A percentile compares a stretch with the other conserved stretches of the same genome.
Conservation (phyloP, 2,888 invertebrate species). For the Parelbella ahira region DNA sequence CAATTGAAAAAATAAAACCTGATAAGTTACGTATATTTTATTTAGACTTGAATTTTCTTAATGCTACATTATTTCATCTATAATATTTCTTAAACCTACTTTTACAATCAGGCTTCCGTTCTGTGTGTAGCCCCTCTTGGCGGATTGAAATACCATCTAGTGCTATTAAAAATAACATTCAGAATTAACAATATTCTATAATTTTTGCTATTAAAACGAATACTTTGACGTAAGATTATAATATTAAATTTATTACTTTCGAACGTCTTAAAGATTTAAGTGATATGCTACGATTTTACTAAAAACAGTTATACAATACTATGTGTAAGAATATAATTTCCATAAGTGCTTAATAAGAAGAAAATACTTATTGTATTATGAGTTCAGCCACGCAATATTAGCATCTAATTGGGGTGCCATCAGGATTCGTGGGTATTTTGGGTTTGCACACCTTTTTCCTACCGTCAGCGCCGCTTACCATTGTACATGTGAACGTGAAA, state of each 20-base stretch:
- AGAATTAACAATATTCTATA: not conserved
- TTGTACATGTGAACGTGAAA: constrained; percentile 91
- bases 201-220: not conserved
- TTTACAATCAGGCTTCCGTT: constrained; percentile 19
- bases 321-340: constrained; percentile 6
- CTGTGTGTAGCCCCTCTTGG: constrained; percentile 2
- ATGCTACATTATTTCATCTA: too few species aligned
- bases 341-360: too few species aligned
- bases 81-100: constrained; percentile 10
- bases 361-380: too few species aligned
- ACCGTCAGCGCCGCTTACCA: constrained; percentile 88
- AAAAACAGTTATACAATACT: constrained; percentile 4
- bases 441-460: constrained; percentile 91
- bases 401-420: constrained; percentile 85
- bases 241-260: not conserved
- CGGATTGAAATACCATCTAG: not conserved
- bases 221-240: not conserved
- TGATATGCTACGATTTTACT: not conserved
- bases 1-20: too few species aligned
- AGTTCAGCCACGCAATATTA: too few species aligned
- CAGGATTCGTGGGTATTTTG: constrained; percentile 87
- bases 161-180: too few species aligned
- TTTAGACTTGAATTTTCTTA: too few species aligned
- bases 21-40: too few species aligned
- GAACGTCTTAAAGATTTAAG: too few species aligned